Evolutionary conservation across 2,888 invertebrate genomes (phyloP).

Genomic region (Andrena hattorfiana): DNA sequence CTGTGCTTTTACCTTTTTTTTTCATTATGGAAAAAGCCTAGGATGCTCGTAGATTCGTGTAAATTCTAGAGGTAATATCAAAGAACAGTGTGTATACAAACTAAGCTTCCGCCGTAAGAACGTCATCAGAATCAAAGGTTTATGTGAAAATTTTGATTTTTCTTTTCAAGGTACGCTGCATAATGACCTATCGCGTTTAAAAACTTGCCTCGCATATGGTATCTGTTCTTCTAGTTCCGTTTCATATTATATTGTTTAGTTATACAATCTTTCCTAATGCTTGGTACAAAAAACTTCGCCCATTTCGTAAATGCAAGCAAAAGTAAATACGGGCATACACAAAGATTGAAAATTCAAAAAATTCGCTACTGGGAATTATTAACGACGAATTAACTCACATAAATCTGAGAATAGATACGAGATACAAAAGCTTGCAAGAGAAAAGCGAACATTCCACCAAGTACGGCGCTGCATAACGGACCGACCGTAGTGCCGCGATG

Average conservation of each 20-base stretch:
- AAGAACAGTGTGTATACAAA: conserved; percentile 23
- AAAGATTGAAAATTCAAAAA: background rate
- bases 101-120: conserved; percentile 49
- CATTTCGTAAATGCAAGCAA: background rate
- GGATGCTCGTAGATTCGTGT: conserved; percentile 81
- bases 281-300: background rate
- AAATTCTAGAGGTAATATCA: conserved; percentile 49
- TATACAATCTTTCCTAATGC: background rate
- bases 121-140: conserved; percentile 64
- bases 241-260: background rate
- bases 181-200: background rate
- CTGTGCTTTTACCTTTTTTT: conserved; percentile 66
- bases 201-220: background rate
- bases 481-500: too few relatives aligned
- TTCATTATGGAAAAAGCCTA: conserved; percentile 73
- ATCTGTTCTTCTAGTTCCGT: background rate
- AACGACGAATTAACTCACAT: conserved; percentile 42
- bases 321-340: background rate
- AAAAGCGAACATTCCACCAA: conserved; percentile 17
- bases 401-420: conserved; percentile 48
- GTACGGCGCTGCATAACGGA: too few relatives aligned
- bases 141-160: conserved; percentile 64
- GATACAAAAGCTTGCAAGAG: conserved; percentile 52
- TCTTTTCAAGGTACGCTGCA: conserved; percentile 1
- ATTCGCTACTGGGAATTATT: background rate